Conservation (phyloP, 2,797 vertebrate genomes). For the Halcyon badia region DNA sequence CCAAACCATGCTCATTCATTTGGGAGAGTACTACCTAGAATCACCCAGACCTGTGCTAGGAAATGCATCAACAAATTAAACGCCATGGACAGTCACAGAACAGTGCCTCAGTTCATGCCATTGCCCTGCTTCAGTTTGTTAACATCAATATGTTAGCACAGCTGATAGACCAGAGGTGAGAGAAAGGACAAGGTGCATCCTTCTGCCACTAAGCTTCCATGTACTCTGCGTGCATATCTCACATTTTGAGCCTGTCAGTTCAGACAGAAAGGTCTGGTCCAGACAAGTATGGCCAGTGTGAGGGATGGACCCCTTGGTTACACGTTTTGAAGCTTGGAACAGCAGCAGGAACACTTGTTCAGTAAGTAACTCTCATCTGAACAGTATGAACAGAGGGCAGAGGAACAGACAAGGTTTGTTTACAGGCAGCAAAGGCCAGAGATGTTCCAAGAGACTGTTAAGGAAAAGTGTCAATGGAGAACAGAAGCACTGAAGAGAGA, state of each 20-base stretch:
- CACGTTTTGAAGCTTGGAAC: background rate
- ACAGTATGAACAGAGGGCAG: background rate
- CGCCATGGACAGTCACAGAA: accelerated
- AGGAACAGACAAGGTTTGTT: background rate
- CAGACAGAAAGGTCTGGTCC: background rate
- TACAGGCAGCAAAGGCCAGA: background rate
- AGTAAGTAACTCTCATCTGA: background rate
- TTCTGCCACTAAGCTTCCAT: background rate
- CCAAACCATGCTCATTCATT: background rate
- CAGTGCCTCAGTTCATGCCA: background rate
- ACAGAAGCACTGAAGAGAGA: background rate
- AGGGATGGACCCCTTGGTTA: background rate
- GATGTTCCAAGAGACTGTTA: background rate
- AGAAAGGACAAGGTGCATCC: background rate
- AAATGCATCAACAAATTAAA: background rate
- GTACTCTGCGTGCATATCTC: background rate
- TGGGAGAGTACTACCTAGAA: background rate
- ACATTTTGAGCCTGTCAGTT: background rate
- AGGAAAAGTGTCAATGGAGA: background rate
- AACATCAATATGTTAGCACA: background rate
- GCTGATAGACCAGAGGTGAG: background rate
- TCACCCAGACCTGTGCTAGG: background rate
- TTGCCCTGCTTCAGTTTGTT: background rate
- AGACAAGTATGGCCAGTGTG: background rate
- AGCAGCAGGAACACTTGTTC: background rate